phyloP scores from a whole-genome alignment of 1,140 invertebrate species.

The Carcinoscorpius rotundicauda region DNA sequence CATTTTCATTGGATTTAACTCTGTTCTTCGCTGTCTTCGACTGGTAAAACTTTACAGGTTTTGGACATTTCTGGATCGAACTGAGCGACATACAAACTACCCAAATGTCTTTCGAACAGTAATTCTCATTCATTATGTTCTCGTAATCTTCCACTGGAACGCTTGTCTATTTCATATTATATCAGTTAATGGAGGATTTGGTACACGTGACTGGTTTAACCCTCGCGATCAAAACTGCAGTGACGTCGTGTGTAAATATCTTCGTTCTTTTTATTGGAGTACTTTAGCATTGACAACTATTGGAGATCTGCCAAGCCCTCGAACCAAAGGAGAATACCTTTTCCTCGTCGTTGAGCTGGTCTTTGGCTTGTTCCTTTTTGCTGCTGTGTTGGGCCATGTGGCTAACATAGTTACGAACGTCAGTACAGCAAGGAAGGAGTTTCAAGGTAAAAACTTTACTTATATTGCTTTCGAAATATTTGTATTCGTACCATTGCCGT shows the following conservation, averaged over 20 bases:
- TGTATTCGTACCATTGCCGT: no score
- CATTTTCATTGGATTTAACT: slow-evolving; percentile 94
- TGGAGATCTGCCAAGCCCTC: slow-evolving; percentile 45
- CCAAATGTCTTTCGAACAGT: slow-evolving; percentile 89
- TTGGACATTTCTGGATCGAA: slow-evolving; percentile 96
- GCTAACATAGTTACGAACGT: slow-evolving; percentile 91
- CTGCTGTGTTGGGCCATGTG: slow-evolving; percentile 81
- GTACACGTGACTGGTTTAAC: slow-evolving; percentile 71
- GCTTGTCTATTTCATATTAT: slow-evolving; percentile 94
- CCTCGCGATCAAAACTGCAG: slow-evolving; percentile 39
- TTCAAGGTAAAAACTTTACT: slow-evolving; percentile 58
- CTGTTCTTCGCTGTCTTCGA: slow-evolving; percentile 88
- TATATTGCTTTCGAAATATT: no score
- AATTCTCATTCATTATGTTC: slow-evolving; percentile 85
- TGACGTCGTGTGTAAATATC: slow-evolving; percentile 82
- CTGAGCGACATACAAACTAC: slow-evolving; percentile 95
- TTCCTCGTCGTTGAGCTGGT: slow-evolving; percentile 80
- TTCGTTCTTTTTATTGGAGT: slow-evolving; percentile 97
- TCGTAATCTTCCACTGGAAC: slow-evolving; percentile 99
- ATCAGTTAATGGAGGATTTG: slow-evolving; percentile 84
- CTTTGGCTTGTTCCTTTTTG: slow-evolving; percentile 78
- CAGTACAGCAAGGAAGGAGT: slow-evolving; percentile 82
- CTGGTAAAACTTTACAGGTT: slow-evolving; percentile 95
- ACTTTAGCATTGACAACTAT: slow-evolving; percentile 88
- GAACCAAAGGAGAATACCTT: slow-evolving; percentile 77